Conservation (phyloP, 2,113 vertebrate species). For the Hippoglossus stenolepis region DNA sequence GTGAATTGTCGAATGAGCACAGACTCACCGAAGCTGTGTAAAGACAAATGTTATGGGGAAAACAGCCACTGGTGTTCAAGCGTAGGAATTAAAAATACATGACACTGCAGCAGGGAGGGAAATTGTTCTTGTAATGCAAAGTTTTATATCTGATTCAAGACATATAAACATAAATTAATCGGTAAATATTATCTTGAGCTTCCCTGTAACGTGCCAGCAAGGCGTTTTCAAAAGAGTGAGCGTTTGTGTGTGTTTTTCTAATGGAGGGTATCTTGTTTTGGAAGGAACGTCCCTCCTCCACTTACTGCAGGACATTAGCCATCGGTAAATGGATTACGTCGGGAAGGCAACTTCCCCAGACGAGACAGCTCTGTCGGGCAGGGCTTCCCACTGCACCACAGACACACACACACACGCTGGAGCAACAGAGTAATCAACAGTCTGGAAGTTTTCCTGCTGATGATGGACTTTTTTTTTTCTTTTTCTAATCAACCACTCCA, state of each 20-base stretch:
- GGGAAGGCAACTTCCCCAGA: slow-evolving; percentile 20
- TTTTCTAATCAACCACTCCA: slow-evolving; percentile 48
- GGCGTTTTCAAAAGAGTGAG: not conserved
- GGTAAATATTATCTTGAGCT: not conserved
- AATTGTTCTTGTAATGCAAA: not conserved
- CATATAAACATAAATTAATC: not conserved
- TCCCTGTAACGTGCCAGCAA: too few relatives aligned
- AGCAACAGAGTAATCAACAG: slow-evolving; percentile 44
- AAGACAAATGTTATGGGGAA: not conserved
- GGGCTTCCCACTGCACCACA: not conserved
- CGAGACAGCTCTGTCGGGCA: slow-evolving; percentile 34
- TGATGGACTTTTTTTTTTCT: slow-evolving; percentile 57
- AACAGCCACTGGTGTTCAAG: not conserved
- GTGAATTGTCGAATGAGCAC: too few relatives aligned
- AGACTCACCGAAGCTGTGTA: not conserved
- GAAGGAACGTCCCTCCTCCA: slow-evolving; percentile 13
- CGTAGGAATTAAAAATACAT: not conserved
- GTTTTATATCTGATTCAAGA: not conserved
- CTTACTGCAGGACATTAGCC: slow-evolving; percentile 39
- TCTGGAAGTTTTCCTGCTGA: slow-evolving; percentile 66
- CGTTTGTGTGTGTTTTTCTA: not conserved
- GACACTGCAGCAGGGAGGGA: not conserved
- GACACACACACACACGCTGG: slow-evolving; percentile 19
- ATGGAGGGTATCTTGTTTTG: slow-evolving; percentile 13
- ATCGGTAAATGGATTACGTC: slow-evolving; percentile 52